Conservation (phyloP, 1,140 invertebrate species). For the Colletes gigas region DNA sequence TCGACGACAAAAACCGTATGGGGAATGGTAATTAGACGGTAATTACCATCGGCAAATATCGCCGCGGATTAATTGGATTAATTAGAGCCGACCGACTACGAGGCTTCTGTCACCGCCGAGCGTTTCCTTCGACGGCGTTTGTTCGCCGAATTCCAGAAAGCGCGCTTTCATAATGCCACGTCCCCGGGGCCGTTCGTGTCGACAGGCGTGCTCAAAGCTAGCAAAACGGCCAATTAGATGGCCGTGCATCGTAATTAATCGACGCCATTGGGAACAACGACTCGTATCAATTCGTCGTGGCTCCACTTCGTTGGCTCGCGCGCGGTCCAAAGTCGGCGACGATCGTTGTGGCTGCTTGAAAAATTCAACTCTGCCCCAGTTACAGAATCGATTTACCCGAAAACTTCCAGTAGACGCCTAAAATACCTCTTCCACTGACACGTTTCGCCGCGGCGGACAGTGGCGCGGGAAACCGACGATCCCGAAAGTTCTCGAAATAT, state of each 20-base stretch:
- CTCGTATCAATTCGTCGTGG: no score
- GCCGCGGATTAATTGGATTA: constrained; percentile 66
- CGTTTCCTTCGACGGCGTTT: constrained; percentile 5
- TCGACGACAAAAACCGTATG: constrained; percentile 50
- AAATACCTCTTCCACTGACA: constrained; percentile 24
- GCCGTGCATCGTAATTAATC: constrained; percentile 25
- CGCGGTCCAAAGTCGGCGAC: not conserved
- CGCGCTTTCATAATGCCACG: not conserved
- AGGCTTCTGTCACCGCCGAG: constrained; percentile 5
- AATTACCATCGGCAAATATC: constrained; percentile 57
- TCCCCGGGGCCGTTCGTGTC: not conserved
- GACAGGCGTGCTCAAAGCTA: not conserved
- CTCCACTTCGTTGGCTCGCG: not conserved
- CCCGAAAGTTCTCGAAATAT: constrained; percentile 9
- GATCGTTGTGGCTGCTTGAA: not conserved
- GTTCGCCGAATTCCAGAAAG: constrained; percentile 17
- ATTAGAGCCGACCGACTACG: constrained; percentile 48
- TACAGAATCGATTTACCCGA: constrained; percentile 37
- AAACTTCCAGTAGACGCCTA: constrained; percentile 15
- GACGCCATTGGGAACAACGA: not conserved
- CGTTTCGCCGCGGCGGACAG: not conserved
- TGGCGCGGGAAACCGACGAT: not conserved
- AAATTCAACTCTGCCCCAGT: constrained; percentile 49
- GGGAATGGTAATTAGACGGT: constrained; percentile 55
- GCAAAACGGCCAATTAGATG: constrained; percentile 32